Evolutionary conservation across 2,888 invertebrate genomes (phyloP).

Genomic region (Didymodactylos carnosus): DNA sequence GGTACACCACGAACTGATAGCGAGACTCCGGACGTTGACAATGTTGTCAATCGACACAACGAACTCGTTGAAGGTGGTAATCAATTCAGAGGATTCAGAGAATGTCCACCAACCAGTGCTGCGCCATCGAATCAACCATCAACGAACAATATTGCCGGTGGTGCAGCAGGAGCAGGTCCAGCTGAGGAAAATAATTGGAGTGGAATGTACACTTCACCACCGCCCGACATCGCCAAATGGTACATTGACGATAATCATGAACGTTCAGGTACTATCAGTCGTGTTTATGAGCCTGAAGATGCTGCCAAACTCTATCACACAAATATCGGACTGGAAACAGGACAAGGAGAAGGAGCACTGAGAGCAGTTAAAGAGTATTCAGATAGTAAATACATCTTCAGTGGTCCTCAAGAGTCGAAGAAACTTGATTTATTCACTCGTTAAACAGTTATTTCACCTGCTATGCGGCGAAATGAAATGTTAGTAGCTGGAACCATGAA

Average conservation of each 20-base stretch:
- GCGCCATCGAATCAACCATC: not conserved
- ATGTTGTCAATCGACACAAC: not conserved
- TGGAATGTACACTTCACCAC: not conserved
- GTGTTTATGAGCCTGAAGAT: not conserved
- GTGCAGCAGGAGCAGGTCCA: not conserved
- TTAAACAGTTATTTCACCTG: not conserved
- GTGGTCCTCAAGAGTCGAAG: not conserved
- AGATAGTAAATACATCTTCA: not conserved
- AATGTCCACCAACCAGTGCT: not conserved
- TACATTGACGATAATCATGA: not conserved
- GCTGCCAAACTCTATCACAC: not conserved
- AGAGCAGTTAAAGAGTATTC: not conserved
- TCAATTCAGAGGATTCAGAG: not conserved
- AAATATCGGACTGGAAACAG: not conserved
- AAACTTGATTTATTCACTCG: not conserved
- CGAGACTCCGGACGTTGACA: not conserved
- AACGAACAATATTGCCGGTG: not conserved
- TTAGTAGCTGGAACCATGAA: not conserved
- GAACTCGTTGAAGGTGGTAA: not conserved
- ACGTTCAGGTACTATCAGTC: not conserved
- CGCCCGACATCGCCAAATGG: not conserved
- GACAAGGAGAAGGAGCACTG: not conserved
- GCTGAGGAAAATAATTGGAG: not conserved
- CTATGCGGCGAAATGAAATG: not conserved
- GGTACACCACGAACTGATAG: not conserved